Evolutionary conservation across 2,113 vertebrate genomes (phyloP), one percentile per base, ranked within the genome.

Genomic region (Grus americana): DNA sequence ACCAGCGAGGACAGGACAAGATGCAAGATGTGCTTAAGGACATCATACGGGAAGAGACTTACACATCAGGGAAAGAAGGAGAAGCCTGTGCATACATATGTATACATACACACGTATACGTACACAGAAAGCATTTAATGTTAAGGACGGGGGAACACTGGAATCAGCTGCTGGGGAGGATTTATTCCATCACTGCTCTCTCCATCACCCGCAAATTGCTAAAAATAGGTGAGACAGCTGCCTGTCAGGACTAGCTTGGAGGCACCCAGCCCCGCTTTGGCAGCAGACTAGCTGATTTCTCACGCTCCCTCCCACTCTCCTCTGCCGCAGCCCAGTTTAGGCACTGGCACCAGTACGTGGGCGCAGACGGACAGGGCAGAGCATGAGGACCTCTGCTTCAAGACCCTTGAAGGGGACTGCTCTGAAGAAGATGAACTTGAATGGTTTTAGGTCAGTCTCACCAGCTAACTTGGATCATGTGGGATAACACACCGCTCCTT

Each of bases 191-290:
- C 50, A 40, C 40, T 16, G 50, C 71, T 74, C 38, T 57, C 87
- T 91, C 38, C 50, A 65, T 58, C 80, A 66, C 59, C 62, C 32
- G 49, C 23, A 23, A 83, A 75, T 8, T 59, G 29, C 81, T 92
- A 92, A 71, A 83, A 95, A 92, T 75, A 95, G 61, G 76, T 0
- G 11, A 82, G 86, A 83, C 89, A 94, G 89, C 86, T 94, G 89
- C 58, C 76, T 92, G 89, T 65, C 61, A 86, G 57, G 76, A 79
- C 17, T 11, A 65, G 58, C 46, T 55, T 12, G 14, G 50, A 90
- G 47, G 36, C 76, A 79, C 32, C n/a, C 88, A 82, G 86, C 24
- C 44, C 81, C 65, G 76, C 66, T 66, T 74, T 65, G 89, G 92
- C 92, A 92, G 86, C 61, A 70, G 34, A 65, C 18, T 1, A 40